Base-by-base conservation (phyloP, 1,140 invertebrate genomes). In the Adoxophyes honmai region DNA sequence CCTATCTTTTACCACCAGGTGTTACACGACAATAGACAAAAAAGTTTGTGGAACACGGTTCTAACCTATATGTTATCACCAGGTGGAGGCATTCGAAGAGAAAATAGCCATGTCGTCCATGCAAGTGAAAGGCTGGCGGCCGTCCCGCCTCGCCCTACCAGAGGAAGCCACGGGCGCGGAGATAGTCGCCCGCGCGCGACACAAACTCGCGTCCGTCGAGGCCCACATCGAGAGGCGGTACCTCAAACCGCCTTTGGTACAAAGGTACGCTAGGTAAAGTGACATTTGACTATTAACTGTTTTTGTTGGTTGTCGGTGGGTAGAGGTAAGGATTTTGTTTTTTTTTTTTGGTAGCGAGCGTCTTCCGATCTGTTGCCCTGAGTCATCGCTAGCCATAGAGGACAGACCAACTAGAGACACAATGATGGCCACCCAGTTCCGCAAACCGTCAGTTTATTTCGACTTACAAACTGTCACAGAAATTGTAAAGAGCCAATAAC, bases 31-130 rank as follows among this genome's bases (percentile, higher is more conserved):
- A n/a, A n/a, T n/a, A n/a, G n/a, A n/a, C n/a, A n/a, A n/a, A n/a
- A n/a, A n/a, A n/a, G n/a, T n/a, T n/a, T n/a, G n/a, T n/a, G n/a
- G n/a, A n/a, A n/a, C n/a, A n/a, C n/a, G n/a, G 21, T 28, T 3
- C 2, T 28, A 28, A 3, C 2, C 6, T 3, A 28, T 6, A 28
- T 3, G 6, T 28, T 28, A 28, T 28, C 21, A 28, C 1, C 58
- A 97, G 78, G 94, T 99, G 10, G 97, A 98, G 81, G 94, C 94
- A 0, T 85, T 99, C 14, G 97, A 98, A 80, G 97, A 98, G 68
- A 95, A 97, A 68, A 95, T 99, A 1, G 95, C 95, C 1, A 95
- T 94, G 55, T 97, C 97, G 0, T 98, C 96, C 61, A 97, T 99
- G 93, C 97, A 98, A 80, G 92, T 97, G 0, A 98, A 97, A 90